Conservation (phyloP, 2,888 invertebrate species). For the Colletes collaris region DNA sequence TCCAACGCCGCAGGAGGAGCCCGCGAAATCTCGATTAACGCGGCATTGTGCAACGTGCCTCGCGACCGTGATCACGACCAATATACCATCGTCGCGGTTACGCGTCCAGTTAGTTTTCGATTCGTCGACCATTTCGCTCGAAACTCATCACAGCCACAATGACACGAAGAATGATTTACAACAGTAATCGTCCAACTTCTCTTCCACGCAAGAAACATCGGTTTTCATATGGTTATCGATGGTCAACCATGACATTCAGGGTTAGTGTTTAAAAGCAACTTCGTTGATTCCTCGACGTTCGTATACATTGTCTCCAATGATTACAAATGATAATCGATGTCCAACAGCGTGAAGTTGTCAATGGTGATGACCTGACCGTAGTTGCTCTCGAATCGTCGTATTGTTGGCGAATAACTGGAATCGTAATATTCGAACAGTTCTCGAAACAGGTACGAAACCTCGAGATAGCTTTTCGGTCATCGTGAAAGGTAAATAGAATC, state of each 20-base stretch:
- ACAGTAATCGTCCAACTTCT: neutral
- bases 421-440: neutral
- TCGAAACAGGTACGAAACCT: neutral
- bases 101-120: neutral
- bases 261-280: neutral
- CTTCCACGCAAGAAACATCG: neutral
- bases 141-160: neutral
- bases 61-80: slow-evolving; percentile 69
- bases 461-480: neutral
- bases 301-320: neutral
- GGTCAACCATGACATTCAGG: neutral
- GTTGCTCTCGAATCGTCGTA: neutral
- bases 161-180: neutral
- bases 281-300: neutral
- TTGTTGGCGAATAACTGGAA: neutral
- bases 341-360: slow-evolving; percentile 1
- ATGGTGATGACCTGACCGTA: neutral
- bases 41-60: slow-evolving; percentile 77
- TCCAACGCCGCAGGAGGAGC: slow-evolving; percentile 62
- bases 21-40: slow-evolving; percentile 74
- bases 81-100: slow-evolving; percentile 5
- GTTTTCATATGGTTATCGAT: neutral
- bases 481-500: slow-evolving; percentile 23
- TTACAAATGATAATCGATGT: neutral
- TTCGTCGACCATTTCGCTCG: neutral